A percentile compares a stretch with the other conserved stretches of the same genome.
phyloP scores from a whole-genome alignment of 2,888 invertebrate species.

The Leptinotarsa tumamoca region DNA sequence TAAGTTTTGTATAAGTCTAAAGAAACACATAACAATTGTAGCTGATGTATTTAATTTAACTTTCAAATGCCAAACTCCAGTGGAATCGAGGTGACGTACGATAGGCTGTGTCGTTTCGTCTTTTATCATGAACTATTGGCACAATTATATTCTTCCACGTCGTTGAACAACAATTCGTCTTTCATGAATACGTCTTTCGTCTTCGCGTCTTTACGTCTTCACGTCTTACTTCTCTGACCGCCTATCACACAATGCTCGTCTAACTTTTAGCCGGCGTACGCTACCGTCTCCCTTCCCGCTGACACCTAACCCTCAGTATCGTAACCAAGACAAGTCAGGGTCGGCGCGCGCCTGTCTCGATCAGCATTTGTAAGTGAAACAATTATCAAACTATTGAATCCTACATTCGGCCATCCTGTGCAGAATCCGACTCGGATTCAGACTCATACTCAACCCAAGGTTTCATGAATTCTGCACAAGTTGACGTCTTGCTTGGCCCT shows the following conservation, averaged over 20 bases:
- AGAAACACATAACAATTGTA: too few relatives aligned
- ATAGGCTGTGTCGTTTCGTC: too few relatives aligned
- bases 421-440: constrained; percentile 34
- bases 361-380: not conserved
- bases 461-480: constrained; percentile 51
- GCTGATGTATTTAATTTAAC: too few relatives aligned
- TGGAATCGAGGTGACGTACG: too few relatives aligned
- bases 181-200: not conserved
- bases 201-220: too few relatives aligned
- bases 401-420: constrained; percentile 42
- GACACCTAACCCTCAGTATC: not conserved
- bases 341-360: not conserved
- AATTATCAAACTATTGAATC: not conserved
- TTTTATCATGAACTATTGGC: too few relatives aligned
- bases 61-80: too few relatives aligned
- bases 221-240: too few relatives aligned
- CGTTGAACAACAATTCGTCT: too few relatives aligned
- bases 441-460: constrained; percentile 39
- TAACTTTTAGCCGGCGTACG: not conserved
- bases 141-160: too few relatives aligned
- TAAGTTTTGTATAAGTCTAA: too few relatives aligned
- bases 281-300: not conserved
- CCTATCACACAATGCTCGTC: not conserved
- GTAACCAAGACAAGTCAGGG: not conserved
- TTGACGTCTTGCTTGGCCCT: constrained; percentile 51